Evolutionary conservation across 30 jellyfish, hydroid and myxozoan species (phyloP).

Genomic region (Phacellophora camtschatica): DNA sequence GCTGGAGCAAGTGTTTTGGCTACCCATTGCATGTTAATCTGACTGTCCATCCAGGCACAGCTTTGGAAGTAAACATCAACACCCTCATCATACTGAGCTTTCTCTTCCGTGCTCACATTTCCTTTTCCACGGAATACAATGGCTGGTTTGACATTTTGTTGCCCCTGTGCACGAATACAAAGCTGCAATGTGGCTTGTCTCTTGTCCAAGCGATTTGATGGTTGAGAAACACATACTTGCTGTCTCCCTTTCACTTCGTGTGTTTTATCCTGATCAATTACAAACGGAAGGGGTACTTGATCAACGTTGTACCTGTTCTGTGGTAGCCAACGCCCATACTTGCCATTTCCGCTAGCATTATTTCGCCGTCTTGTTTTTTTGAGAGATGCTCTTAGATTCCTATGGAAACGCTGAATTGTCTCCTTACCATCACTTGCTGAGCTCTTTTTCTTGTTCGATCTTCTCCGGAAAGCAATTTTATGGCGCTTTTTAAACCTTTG

Average conservation of each 20-base stretch:
- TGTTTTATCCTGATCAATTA: slow-evolving; percentile 18
- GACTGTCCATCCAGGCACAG: slow-evolving; percentile 32
- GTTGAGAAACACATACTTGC: slow-evolving; percentile 52
- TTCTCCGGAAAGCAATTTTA: background rate
- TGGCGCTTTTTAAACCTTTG: background rate
- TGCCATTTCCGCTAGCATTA: background rate
- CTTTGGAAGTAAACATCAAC: slow-evolving; percentile 53
- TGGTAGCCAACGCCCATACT: slow-evolving; percentile 41
- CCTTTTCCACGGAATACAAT: slow-evolving; percentile 47
- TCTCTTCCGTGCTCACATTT: slow-evolving; percentile 7
- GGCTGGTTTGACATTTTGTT: slow-evolving; percentile 36
- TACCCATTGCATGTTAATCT: slow-evolving; percentile 27
- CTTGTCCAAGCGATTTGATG: slow-evolving; percentile 22
- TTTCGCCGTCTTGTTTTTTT: slow-evolving; percentile 2
- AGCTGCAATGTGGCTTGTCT: slow-evolving; percentile 36
- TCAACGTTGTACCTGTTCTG: slow-evolving; percentile 36
- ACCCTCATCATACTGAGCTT: slow-evolving; percentile 21
- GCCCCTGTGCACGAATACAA: slow-evolving; percentile 8
- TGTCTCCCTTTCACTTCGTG: background rate
- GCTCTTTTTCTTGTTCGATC: background rate
- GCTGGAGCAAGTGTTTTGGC: slow-evolving; percentile 26
- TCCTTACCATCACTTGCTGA: background rate
- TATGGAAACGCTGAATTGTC: background rate
- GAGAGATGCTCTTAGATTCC: background rate
- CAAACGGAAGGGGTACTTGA: slow-evolving; percentile 41